These are phyloP conservation scores for Eupithecia centaureata DNA, from an alignment of 2,888 invertebrate species.

Conservation along the genomic window DNA sequence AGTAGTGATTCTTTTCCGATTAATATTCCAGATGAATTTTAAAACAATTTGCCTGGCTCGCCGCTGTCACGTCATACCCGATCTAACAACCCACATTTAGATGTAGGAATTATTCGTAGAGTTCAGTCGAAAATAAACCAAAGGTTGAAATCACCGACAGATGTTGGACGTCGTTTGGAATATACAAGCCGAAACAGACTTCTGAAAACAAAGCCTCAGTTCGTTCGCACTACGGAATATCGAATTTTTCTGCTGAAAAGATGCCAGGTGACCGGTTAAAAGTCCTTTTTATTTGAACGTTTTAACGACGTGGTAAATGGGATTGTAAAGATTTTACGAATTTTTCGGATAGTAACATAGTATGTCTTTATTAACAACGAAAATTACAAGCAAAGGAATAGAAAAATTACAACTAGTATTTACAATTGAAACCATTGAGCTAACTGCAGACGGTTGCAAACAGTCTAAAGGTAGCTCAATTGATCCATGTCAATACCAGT, in stretches of 20 bases:
- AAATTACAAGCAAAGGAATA: too few relatives aligned
- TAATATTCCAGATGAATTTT: slow-evolving; percentile 30
- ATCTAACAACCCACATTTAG: slow-evolving; percentile 41
- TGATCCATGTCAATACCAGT: too few relatives aligned
- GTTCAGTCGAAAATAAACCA: slow-evolving; percentile 53
- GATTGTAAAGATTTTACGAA: neutral
- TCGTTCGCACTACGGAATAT: slow-evolving; percentile 31
- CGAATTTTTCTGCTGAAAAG: slow-evolving; percentile 46
- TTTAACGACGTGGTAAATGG: neutral
- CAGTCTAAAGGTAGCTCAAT: too few relatives aligned
- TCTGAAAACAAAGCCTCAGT: slow-evolving; percentile 42
- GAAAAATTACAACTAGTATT: too few relatives aligned
- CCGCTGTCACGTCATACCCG: slow-evolving; percentile 8
- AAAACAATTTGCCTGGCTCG: slow-evolving; percentile 13
- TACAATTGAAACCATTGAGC: too few relatives aligned
- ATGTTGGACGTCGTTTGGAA: slow-evolving; percentile 55
- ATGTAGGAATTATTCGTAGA: slow-evolving; percentile 46
- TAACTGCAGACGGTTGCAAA: too few relatives aligned
- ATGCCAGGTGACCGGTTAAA: slow-evolving; percentile 29
- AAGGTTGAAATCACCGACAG: slow-evolving; percentile 48
- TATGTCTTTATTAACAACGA: too few relatives aligned
- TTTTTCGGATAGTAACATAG: neutral
- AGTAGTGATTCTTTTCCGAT: neutral
- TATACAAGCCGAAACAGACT: slow-evolving; percentile 52
- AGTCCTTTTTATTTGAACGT: neutral